phyloP scores from a whole-genome alignment of 1,140 invertebrate genomes.

The Drosophila punjabiensis region DNA sequence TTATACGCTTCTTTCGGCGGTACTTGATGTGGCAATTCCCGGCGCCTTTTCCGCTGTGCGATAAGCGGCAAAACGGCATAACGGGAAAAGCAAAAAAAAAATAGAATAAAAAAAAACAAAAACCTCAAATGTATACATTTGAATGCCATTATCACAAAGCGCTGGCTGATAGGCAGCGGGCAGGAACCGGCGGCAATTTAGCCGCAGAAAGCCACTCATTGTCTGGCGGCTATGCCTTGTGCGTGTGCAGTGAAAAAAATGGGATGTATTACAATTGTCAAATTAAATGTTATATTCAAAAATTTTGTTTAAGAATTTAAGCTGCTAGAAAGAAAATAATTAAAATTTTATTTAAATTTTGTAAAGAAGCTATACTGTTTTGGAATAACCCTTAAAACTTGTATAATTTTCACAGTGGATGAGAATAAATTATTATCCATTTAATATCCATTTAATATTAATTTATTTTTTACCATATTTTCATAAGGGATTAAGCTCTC shows the following conservation, averaged over 20 bases:
- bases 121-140: slow-evolving; percentile 78
- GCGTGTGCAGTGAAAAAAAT: slow-evolving; percentile 18
- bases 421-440: not conserved
- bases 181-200: slow-evolving; percentile 49
- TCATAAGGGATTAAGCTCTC: not conserved
- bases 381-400: not conserved
- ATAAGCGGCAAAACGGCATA: slow-evolving; percentile 42
- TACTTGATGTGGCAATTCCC: slow-evolving; percentile 74
- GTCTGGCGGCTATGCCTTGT: slow-evolving; percentile 54
- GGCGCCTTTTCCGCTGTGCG: slow-evolving; percentile 62
- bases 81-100: slow-evolving; percentile 17
- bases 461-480: not conserved
- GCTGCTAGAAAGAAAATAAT: no score
- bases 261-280: not conserved
- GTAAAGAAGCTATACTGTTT: not conserved
- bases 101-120: slow-evolving; percentile 28
- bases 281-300: not conserved
- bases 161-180: slow-evolving; percentile 49
- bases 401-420: not conserved
- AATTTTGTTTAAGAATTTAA: no score
- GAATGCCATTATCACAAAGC: slow-evolving; percentile 77
- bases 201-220: slow-evolving; percentile 71
- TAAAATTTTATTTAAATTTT: not conserved
- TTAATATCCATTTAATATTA: not conserved
- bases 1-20: slow-evolving; percentile 25